Base-by-base conservation (phyloP, 2,888 invertebrate species). In the Harpalus rufipes region DNA sequence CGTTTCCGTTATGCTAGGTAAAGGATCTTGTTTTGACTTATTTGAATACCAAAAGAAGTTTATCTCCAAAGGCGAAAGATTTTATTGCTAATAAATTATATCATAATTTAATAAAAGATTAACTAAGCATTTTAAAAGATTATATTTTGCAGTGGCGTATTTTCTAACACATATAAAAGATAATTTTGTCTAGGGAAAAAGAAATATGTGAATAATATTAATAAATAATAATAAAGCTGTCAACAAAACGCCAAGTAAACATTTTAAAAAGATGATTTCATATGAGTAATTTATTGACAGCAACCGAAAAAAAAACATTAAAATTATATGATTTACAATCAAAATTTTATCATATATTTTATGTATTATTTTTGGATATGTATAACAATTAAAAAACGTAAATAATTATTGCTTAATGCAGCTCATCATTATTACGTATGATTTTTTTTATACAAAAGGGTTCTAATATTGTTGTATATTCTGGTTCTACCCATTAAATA, bases 61-160 rank as follows among this genome's bases (percentile, higher is more conserved):
- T 68, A 68, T 68, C 68, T 68, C 2, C 2, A 32, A 14, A 68
- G 25, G 68, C 14, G n/a, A 32, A 68, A 68, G 39, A n/a, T 68
- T 18, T 32, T 68, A 68, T 63, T 63, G 63, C 68, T 68, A 68
- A 68, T 68, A 68, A 68, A 68, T 68, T 68, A 68, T 68, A 68
- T 68, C 68, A 68, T 32, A 68, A 39, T 32, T 32, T 68, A 68
- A 68, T 32, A 68, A 14, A 12, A 10, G 8, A 21, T 68, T 68
- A 68, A 68, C 68, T 32, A 68, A 68, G 68, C 68, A 68, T 68
- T 14, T 39, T 68, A 68, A 12, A 4, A 39, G 68, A 68, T 65
- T 65, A 65, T 68, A 68, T 32, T 39, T n/a, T 68, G 68, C 68
- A 68, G 68, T 68, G 68, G 68, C 68, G 68, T 68, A n/a, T 68